Conservation (phyloP, 2,113 vertebrate species). For the Myiopsitta monachus region DNA sequence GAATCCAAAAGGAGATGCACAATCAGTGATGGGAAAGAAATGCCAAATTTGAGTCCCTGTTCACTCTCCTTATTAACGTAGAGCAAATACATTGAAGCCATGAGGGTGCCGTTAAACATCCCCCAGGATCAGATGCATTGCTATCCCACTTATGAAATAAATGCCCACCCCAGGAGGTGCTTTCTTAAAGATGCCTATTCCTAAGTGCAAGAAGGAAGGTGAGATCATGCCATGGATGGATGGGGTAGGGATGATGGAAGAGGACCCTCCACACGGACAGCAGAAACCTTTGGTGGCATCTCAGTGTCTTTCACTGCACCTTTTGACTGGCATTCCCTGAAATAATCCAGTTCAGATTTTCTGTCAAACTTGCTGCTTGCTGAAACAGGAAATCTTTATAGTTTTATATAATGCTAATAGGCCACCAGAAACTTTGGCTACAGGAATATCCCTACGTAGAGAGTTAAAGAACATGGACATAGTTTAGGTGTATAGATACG, state of each 20-base stretch:
- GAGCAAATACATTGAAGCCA: background rate
- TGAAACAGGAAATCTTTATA: conserved; percentile 48
- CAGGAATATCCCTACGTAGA: background rate
- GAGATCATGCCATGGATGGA: accelerated
- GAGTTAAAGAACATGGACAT: background rate
- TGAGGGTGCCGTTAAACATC: accelerated
- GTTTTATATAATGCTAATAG: conserved; percentile 33
- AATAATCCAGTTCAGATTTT: conserved; percentile 34
- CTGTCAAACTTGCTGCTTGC: background rate
- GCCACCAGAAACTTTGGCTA: conserved; percentile 31
- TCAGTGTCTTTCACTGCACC: background rate
- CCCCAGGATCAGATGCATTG: background rate
- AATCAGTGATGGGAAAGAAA: background rate
- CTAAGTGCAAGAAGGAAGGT: background rate
- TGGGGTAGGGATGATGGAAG: background rate
- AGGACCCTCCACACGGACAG: accelerated
- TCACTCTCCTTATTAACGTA: accelerated
- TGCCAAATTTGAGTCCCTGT: background rate
- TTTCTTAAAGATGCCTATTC: background rate
- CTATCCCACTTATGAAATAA: background rate
- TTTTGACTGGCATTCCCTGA: background rate
- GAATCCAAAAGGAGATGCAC: background rate
- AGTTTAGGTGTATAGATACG: background rate
- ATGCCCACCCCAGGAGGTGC: background rate
- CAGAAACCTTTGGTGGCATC: background rate